Conservation (phyloP, 64 coral and sea anemone genomes). For the Cladopsammia gracilis region DNA sequence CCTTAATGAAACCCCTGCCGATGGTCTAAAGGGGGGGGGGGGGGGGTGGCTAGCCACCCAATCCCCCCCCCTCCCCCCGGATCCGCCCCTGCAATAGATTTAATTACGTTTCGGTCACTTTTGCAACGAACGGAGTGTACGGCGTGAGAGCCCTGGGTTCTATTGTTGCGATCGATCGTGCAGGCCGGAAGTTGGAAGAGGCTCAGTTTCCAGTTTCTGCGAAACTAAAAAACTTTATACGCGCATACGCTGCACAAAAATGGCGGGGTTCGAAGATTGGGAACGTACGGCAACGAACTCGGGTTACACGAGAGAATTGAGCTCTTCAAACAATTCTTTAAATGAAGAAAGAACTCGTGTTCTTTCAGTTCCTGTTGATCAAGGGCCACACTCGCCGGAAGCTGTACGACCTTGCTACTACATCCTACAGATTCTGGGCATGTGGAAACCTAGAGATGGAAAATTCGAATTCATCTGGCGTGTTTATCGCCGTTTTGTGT, state of each 20-base stretch:
- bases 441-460: constrained; percentile 62
- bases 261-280: constrained; percentile 55
- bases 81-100: too few species aligned
- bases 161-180: too few species aligned
- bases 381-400: not conserved
- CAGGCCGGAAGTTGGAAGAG: too few species aligned
- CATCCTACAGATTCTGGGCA: constrained; percentile 55
- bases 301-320: not conserved
- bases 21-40: too few species aligned
- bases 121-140: too few species aligned
- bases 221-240: too few species aligned
- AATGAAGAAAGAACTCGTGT: constrained; percentile 11
- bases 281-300: constrained; percentile 32
- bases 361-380: not conserved
- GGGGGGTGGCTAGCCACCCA: too few species aligned
- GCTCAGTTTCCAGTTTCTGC: too few species aligned
- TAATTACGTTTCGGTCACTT: too few species aligned
- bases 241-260: constrained; percentile 18
- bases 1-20: too few species aligned
- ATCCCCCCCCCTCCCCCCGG: too few species aligned
- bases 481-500: constrained; percentile 40
- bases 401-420: constrained; percentile 54
- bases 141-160: too few species aligned
- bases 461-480: constrained; percentile 49
- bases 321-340: not conserved